A percentile compares a stretch with the other conserved stretches of the same genome.
phyloP scores from a whole-genome alignment of 1,140 invertebrate genomes.

The Diorhabda carinulata region DNA sequence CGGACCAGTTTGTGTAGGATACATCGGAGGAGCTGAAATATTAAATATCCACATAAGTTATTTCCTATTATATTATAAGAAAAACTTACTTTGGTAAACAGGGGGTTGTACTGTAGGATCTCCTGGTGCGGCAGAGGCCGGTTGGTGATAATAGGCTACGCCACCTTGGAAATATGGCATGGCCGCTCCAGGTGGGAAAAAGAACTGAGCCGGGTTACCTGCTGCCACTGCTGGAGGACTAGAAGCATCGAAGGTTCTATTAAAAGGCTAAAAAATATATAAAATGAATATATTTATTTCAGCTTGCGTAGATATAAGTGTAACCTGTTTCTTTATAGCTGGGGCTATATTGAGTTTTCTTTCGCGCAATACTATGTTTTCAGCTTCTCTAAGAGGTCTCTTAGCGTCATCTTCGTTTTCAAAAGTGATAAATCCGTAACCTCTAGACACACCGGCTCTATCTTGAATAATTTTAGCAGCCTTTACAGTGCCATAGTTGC shows the following conservation, averaged over 20 bases:
- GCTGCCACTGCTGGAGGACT: constrained; percentile 35
- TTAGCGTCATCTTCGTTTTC: constrained; percentile 87
- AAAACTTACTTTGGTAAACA: constrained; percentile 43
- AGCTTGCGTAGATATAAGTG: neutral
- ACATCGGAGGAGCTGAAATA: constrained; percentile 41
- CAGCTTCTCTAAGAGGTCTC: constrained; percentile 61
- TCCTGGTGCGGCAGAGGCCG: constrained; percentile 29
- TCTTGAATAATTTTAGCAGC: constrained; percentile 93
- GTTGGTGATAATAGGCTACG: constrained; percentile 40
- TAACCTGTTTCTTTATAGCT: constrained; percentile 80
- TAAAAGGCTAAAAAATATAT: constrained; percentile 35
- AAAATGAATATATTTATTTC: neutral
- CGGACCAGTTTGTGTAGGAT: constrained; percentile 43
- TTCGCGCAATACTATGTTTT: constrained; percentile 64
- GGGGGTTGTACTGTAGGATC: constrained; percentile 39
- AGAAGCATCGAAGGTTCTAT: constrained; percentile 36
- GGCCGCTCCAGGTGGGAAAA: constrained; percentile 36
- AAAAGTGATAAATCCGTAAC: constrained; percentile 94
- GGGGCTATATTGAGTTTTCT: constrained; percentile 86
- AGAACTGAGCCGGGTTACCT: constrained; percentile 38
- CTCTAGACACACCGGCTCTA: constrained; percentile 89
- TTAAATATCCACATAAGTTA: neutral
- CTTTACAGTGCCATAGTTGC: constrained; percentile 84
- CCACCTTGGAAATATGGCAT: constrained; percentile 41
- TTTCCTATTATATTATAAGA: neutral